These are phyloP conservation scores for Nymphalis c-album DNA, from an alignment of 2,888 invertebrate genomes.

Conservation along the genomic window DNA sequence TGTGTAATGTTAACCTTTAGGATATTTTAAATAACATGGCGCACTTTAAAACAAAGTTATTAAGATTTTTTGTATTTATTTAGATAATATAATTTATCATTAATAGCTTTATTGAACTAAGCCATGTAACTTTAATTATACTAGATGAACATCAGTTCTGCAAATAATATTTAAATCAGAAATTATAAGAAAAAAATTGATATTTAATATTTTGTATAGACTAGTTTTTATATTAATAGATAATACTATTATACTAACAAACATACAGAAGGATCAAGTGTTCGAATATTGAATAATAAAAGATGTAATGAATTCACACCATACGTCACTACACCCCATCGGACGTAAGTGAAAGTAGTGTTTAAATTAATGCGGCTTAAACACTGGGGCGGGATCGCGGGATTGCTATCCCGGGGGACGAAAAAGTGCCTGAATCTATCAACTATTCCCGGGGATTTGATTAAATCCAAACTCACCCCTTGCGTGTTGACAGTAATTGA, in stretches of 20 bases:
- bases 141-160: too few species aligned
- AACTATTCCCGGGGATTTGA: constrained; percentile 70
- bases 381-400: constrained; percentile 69
- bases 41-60: too few species aligned
- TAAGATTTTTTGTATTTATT: too few species aligned
- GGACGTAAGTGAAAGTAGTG: constrained; percentile 65
- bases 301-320: constrained; percentile 23
- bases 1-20: too few species aligned
- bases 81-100: too few species aligned
- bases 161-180: too few species aligned
- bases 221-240: too few species aligned
- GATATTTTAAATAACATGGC: too few species aligned
- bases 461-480: constrained; percentile 73
- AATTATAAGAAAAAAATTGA: too few species aligned
- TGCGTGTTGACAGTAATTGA: constrained; percentile 77
- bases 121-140: too few species aligned
- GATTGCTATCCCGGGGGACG: constrained; percentile 69
- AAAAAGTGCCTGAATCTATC: constrained; percentile 73
- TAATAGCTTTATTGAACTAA: too few species aligned
- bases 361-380: constrained; percentile 72
- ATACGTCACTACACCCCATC: constrained; percentile 34
- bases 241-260: neutral
- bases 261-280: neutral
- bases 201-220: too few species aligned
- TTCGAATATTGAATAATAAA: neutral